Evolutionary conservation across 1,140 invertebrate genomes (phyloP).

Genomic region (Sycophaga agraensis): DNA sequence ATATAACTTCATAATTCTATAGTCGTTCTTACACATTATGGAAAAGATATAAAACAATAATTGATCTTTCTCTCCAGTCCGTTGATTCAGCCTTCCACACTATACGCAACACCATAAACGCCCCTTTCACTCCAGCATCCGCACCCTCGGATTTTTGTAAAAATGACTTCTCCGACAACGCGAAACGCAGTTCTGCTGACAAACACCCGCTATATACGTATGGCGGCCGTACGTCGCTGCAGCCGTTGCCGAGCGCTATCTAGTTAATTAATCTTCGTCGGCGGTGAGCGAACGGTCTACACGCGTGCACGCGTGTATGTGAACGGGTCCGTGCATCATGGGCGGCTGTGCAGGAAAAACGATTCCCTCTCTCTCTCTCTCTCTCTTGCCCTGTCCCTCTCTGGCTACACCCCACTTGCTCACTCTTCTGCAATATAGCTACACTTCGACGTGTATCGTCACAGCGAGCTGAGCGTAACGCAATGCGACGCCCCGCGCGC

Average conservation of each 20-base stretch:
- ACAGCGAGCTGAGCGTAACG: neutral
- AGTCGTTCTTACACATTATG: no score
- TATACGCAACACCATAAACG: no score
- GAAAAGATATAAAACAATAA: no score
- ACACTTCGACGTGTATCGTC: neutral
- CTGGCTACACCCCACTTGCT: no score
- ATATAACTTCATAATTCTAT: no score
- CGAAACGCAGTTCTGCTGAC: no score
- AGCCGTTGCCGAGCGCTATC: slow-evolving; percentile 47
- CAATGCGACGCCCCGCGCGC: neutral
- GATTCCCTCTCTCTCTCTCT: no score
- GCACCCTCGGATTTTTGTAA: no score
- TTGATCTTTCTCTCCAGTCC: no score
- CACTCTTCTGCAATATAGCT: neutral
- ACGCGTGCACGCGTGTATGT: slow-evolving; percentile 10
- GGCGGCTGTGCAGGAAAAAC: slow-evolving; percentile 26
- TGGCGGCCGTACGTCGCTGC: slow-evolving; percentile 6
- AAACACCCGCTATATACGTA: neutral
- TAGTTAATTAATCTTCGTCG: slow-evolving; percentile 56
- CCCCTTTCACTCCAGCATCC: no score
- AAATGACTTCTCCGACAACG: neutral
- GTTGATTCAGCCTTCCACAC: no score
- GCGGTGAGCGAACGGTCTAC: slow-evolving; percentile 32
- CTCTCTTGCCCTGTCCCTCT: no score
- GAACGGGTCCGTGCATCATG: neutral